Evolutionary conservation across 2,113 vertebrate genomes (phyloP).

Genomic region (Desmodus rotundus): DNA sequence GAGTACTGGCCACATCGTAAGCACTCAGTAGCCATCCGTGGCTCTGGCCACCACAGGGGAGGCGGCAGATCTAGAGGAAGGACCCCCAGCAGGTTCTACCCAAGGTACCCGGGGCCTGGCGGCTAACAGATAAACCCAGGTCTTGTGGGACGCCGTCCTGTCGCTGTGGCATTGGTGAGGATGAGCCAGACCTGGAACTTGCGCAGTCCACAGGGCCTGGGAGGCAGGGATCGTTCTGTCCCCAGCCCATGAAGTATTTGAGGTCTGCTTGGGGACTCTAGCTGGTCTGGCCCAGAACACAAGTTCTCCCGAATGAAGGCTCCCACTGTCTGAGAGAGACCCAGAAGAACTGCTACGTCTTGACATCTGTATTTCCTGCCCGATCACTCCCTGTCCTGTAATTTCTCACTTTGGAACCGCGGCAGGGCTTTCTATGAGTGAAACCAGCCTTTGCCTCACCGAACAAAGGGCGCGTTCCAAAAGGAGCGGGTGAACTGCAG

Average conservation of each 20-base stretch:
- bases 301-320: neutral
- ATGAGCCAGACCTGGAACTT: neutral
- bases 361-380: neutral
- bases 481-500: neutral
- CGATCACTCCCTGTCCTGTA: neutral
- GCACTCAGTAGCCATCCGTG: fast-evolving
- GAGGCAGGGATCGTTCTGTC: neutral
- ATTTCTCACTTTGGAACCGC: neutral
- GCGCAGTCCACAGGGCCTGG: neutral
- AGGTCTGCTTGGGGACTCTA: neutral
- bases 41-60: fast-evolving
- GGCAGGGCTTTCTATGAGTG: neutral
- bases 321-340: neutral
- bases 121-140: too few species aligned
- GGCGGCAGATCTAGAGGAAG: neutral
- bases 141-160: fast-evolving
- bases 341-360: too few species aligned
- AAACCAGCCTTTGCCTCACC: neutral
- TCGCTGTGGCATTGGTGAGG: neutral
- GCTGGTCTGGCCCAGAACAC: neutral
- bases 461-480: neutral
- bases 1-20: neutral
- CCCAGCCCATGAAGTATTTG: neutral
- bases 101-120: neutral
- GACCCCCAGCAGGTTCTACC: neutral